phyloP scores from a whole-genome alignment of 2,797 vertebrate species.

The Melanotaenia maccullochi region DNA sequence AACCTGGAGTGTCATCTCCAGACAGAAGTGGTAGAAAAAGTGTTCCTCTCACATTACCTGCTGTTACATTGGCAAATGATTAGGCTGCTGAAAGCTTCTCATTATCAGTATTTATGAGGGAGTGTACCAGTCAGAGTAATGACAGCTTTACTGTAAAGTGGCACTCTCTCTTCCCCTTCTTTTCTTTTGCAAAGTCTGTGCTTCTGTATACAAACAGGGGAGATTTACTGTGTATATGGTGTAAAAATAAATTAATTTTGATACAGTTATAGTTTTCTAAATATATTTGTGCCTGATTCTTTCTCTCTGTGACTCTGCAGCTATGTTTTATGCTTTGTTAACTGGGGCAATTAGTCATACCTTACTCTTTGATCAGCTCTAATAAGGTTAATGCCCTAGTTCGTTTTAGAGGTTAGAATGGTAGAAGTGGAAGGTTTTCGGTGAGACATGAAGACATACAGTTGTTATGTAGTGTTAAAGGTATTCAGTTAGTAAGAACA shows the following conservation, averaged over 20 bases:
- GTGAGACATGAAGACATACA: background rate
- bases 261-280: background rate
- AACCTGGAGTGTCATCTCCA: slow-evolving; percentile 55
- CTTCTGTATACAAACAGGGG: background rate
- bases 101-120: slow-evolving; percentile 85
- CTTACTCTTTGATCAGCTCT: background rate
- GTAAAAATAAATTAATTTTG: background rate
- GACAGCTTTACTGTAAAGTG: slow-evolving; percentile 81
- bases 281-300: background rate
- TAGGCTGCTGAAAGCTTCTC: slow-evolving; percentile 82
- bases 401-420: background rate
- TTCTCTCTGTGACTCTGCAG: background rate
- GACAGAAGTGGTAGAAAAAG: slow-evolving; percentile 60
- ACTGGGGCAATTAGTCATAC: background rate
- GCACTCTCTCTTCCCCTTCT: slow-evolving; percentile 59
- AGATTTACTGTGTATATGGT: background rate
- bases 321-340: background rate
- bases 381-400: background rate
- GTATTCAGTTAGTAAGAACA: background rate
- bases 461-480: background rate
- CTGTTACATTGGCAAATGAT: slow-evolving; percentile 80
- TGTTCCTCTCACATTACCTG: slow-evolving; percentile 70
- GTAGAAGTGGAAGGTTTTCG: background rate
- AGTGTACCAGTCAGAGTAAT: slow-evolving; percentile 78
- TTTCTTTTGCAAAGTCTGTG: slow-evolving; percentile 1